phyloP scores from a whole-genome alignment of 2,113 vertebrate species.

The Oriolus oriolus region DNA sequence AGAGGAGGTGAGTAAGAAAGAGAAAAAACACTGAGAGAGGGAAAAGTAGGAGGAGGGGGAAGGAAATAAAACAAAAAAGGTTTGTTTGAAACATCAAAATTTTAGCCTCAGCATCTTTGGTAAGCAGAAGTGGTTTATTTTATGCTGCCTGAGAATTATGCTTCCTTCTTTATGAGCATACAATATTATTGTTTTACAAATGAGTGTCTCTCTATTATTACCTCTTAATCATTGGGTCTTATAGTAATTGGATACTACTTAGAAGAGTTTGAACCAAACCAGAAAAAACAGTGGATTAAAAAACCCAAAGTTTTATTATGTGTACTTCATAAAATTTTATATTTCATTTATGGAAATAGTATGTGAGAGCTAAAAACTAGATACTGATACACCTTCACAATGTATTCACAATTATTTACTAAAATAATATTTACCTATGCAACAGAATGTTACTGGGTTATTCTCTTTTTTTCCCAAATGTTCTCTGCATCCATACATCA shows the following conservation, averaged over 20 bases:
- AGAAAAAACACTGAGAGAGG: background rate
- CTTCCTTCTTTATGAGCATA: background rate
- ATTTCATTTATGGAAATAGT: background rate
- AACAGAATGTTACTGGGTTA: background rate
- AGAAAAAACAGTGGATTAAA: background rate
- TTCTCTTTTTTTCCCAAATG: background rate
- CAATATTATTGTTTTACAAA: background rate
- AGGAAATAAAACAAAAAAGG: fast-evolving
- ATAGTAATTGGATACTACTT: background rate
- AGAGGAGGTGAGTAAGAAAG: background rate
- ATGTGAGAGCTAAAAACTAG: background rate
- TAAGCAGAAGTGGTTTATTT: background rate
- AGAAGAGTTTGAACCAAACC: background rate
- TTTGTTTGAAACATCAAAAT: background rate
- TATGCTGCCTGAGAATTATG: background rate
- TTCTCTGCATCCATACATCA: background rate
- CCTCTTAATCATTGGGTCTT: background rate
- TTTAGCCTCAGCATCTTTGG: background rate
- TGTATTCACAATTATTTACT: background rate
- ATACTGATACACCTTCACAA: background rate
- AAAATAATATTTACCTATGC: background rate
- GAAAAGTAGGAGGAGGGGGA: background rate
- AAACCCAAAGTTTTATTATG: fast-evolving
- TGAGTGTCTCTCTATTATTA: background rate
- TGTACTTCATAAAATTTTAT: background rate